Percentiles rank a stretch among this genome's conserved stretches.
These are phyloP conservation scores for Hepsetus odoe DNA, from an alignment of 2,113 vertebrate genomes.

Conservation along the genomic window DNA sequence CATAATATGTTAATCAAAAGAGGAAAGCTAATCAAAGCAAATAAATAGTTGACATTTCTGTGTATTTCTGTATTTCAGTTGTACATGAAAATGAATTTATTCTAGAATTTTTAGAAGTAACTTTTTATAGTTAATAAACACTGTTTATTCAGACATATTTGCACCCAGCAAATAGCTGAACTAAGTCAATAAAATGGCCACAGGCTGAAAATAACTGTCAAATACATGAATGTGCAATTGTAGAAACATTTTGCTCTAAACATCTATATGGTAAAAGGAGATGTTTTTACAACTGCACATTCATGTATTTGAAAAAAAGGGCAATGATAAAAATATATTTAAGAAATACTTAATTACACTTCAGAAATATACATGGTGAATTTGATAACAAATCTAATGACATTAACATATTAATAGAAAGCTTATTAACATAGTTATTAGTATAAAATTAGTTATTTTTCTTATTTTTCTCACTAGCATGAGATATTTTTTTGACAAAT, in stretches of 20 bases:
- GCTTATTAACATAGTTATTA: too few relatives aligned
- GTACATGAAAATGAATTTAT: not conserved
- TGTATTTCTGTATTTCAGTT: not conserved
- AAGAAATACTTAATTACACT: too few relatives aligned
- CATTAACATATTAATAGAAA: too few relatives aligned
- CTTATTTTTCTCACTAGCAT: too few relatives aligned
- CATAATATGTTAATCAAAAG: not conserved
- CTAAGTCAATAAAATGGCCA: not conserved
- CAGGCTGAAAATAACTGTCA: constrained; percentile 1
- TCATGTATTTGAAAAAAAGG: too few relatives aligned
- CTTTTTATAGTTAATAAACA: not conserved
- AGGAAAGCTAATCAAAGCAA: not conserved
- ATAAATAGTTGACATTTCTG: too few relatives aligned
- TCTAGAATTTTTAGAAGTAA: not conserved
- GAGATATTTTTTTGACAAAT: not conserved
- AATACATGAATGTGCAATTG: not conserved
- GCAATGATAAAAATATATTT: too few relatives aligned
- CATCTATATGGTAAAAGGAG: not conserved
- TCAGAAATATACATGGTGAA: not conserved
- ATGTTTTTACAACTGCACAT: too few relatives aligned
- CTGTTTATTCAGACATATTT: not conserved
- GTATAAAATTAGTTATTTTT: too few relatives aligned
- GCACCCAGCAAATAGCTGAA: not conserved
- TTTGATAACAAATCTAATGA: not conserved
- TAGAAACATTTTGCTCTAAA: not conserved